Evolutionary conservation across 2,113 vertebrate genomes (phyloP).

Genomic region (Cyprinus carpio): DNA sequence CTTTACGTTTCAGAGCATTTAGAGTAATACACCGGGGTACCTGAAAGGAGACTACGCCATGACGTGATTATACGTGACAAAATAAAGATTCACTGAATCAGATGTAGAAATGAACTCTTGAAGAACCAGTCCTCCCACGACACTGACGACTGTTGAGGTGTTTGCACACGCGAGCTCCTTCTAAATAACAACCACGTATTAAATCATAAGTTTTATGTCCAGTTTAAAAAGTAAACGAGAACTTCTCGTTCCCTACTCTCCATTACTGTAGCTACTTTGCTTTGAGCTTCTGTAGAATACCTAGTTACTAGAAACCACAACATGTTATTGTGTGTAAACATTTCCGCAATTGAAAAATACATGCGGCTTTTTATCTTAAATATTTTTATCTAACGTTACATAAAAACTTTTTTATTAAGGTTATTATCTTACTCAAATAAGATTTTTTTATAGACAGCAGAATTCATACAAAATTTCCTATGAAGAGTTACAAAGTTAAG

Average conservation of each 20-base stretch:
- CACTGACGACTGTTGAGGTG: not conserved
- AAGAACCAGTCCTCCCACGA: not conserved
- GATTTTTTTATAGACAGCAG: too few species aligned
- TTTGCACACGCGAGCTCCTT: not conserved
- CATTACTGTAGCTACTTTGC: not conserved
- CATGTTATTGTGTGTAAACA: not conserved
- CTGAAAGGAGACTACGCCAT: too few species aligned
- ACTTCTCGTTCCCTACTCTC: not conserved
- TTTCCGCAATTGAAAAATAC: not conserved
- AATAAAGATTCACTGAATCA: not conserved
- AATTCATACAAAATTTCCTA: too few species aligned
- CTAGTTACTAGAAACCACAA: not conserved
- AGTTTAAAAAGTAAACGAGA: not conserved
- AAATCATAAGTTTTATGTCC: not conserved
- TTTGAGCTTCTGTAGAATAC: not conserved
- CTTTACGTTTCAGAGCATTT: too few species aligned
- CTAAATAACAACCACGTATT: too few species aligned
- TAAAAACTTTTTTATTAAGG: too few species aligned
- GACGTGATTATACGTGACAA: not conserved
- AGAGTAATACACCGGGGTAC: too few species aligned
- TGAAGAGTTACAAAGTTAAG: too few species aligned
- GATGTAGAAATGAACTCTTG: not conserved
- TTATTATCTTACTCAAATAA: too few species aligned
- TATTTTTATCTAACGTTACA: too few species aligned
- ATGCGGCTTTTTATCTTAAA: too few species aligned